Conservation (phyloP, 2,888 invertebrate species). For the Eurytoma adleriae region DNA sequence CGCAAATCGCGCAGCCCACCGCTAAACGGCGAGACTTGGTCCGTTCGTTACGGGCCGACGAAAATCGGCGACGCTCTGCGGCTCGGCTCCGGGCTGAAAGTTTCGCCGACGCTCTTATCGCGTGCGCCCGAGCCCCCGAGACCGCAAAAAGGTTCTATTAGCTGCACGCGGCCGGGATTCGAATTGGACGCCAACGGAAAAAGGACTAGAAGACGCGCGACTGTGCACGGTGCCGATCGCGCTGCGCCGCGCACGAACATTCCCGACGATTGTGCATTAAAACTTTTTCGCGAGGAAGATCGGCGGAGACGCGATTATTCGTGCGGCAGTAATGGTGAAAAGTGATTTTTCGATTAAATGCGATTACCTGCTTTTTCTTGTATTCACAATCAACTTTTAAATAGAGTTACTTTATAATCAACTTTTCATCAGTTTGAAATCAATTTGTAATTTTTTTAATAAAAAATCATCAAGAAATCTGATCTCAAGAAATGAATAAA, state of each 20-base stretch:
- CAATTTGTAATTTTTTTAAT: no score
- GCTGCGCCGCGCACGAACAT: not conserved
- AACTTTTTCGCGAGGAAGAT: not conserved
- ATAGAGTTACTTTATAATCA: no score
- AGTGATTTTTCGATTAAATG: no score
- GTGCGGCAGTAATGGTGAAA: no score
- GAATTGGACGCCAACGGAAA: conserved; percentile 35
- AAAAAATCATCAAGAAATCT: no score
- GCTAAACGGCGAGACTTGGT: not conserved
- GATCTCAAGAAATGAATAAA: no score
- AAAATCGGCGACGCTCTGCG: conserved; percentile 13
- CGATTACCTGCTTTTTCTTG: no score
- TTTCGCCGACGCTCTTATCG: conserved; percentile 37
- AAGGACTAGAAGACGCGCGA: conserved; percentile 15
- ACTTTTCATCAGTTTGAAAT: no score
- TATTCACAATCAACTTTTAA: not conserved
- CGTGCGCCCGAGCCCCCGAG: conserved; percentile 30
- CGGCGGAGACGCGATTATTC: no score
- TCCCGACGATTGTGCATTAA: not conserved
- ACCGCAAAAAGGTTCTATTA: conserved; percentile 48
- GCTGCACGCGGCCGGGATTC: conserved; percentile 43
- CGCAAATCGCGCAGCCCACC: not conserved
- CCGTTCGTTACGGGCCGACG: conserved; percentile 19
- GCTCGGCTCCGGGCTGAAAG: conserved; percentile 32
- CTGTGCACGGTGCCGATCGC: not conserved